Percentiles rank a stretch among this genome's conserved stretches.
Conservation (phyloP, 2,888 invertebrate species). For the Clostera curtula region DNA sequence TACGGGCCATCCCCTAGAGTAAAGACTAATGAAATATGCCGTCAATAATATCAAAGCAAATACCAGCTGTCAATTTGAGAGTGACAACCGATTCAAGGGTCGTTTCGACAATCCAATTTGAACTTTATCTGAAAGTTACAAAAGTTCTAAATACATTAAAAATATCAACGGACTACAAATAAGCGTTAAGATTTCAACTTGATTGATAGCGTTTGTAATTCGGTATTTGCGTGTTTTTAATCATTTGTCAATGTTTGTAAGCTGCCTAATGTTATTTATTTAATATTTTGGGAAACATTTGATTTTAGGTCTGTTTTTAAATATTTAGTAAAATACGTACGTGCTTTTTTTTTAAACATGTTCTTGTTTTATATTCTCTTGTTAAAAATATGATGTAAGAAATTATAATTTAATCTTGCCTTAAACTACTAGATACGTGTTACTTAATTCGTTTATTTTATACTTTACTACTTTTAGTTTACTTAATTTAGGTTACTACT, state of each 20-base stretch:
- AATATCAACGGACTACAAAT: slow-evolving; percentile 12
- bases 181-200: slow-evolving; percentile 32
- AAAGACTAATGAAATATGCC: slow-evolving; percentile 53
- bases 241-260: slow-evolving; percentile 4
- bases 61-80: slow-evolving; percentile 57
- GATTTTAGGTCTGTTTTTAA: too few relatives aligned
- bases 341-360: too few relatives aligned
- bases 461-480: too few relatives aligned
- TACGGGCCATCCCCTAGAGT: slow-evolving; percentile 26
- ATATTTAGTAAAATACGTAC: too few relatives aligned
- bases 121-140: slow-evolving; percentile 7
- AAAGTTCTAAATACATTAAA: slow-evolving; percentile 18
- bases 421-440: too few relatives aligned
- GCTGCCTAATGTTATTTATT: not conserved
- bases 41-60: slow-evolving; percentile 59
- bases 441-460: too few relatives aligned
- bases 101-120: slow-evolving; percentile 14
- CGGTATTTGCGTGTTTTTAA: slow-evolving; percentile 43
- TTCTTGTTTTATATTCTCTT: too few relatives aligned
- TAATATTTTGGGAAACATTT: not conserved
- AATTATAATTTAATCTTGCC: too few relatives aligned
- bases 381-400: too few relatives aligned
- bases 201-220: slow-evolving; percentile 50
- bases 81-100: slow-evolving; percentile 45
- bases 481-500: too few relatives aligned